These are phyloP conservation scores for Cyprinus carpio DNA, from an alignment of 2,113 vertebrate genomes.

Conservation along the genomic window DNA sequence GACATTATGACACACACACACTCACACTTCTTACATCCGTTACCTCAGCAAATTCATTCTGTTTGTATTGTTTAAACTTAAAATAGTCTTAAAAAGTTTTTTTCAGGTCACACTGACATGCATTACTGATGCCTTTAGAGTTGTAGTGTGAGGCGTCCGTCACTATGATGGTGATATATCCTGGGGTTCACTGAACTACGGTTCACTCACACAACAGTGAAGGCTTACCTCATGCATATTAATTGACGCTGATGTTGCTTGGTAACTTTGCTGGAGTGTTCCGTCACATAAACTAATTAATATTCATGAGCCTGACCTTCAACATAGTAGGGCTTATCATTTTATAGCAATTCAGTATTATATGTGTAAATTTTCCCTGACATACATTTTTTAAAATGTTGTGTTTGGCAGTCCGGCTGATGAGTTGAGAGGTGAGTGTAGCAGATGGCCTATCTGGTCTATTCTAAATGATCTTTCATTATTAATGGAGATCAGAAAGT, in stretches of 20 bases:
- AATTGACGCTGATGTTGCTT: slow-evolving; percentile 3
- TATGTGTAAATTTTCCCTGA: neutral
- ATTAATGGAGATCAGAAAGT: slow-evolving; percentile 73
- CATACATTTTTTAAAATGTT: slow-evolving; percentile 13
- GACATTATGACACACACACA: neutral
- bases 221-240: slow-evolving; percentile 20
- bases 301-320: slow-evolving; percentile 11
- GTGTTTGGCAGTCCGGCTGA: slow-evolving; percentile 39
- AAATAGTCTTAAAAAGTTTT: too few relatives aligned
- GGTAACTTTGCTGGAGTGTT: neutral
- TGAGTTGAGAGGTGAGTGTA: slow-evolving; percentile 66
- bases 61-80: too few relatives aligned
- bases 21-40: neutral
- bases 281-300: neutral
- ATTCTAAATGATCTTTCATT: slow-evolving; percentile 73
- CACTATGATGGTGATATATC: slow-evolving; percentile 60
- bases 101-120: neutral
- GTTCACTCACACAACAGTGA: neutral
- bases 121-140: slow-evolving; percentile 23
- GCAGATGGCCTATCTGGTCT: slow-evolving; percentile 70
- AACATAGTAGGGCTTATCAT: neutral
- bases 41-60: slow-evolving; percentile 4
- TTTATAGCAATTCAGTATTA: neutral
- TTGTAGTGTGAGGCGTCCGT: slow-evolving; percentile 54
- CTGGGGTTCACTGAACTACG: neutral